Base-by-base conservation (phyloP, 2,888 invertebrate genomes). In the Drosophila subquinaria region DNA sequence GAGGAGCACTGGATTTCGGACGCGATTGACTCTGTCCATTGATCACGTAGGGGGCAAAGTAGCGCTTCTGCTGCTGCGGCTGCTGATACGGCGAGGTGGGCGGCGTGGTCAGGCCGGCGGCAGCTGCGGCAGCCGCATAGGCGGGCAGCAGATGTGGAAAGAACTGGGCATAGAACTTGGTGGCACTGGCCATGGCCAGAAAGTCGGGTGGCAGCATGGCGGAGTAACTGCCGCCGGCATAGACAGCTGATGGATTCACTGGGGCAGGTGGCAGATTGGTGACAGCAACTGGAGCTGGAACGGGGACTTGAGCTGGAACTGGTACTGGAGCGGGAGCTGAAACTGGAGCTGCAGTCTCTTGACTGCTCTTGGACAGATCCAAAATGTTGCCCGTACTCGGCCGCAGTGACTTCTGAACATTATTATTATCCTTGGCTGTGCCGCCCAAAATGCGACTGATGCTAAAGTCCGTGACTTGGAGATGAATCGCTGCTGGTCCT, bases 391-490 rank as follows among this genome's bases (percentile, higher is more conserved):
- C 47, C 1, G 40, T 17, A 5, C 53, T 38, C 4, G 47, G 36
- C 4, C 45, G 11, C 4, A 59, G 10, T 11, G 61, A 15, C n/a
- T 65, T 78, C 53, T 69, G 65, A 2, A 1, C 43, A n/a, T 60
- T 51, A 11, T 35, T 64, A 50, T 60, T 30, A 30, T 30, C 61
- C 69, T 23, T 17, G 13, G 60, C 4, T 8, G 52, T 30, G 27
- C 52, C 71, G 27, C 77, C 66, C 43, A 79, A 23, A 60, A 93
- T 93, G 38, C 91, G 90, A 70, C 88, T 91, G 15, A 93, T 93
- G 70, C 93, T 93, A 57, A 93, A 93, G 73, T 93, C 93, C 1
- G 93, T 93, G 2, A 91, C 87, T 67, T 91, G 89, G 0, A 63
- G 69, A 10, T 67, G 85, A 0, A 72, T 70, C 15, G 61, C 70